phyloP scores from a whole-genome alignment of 2,888 invertebrate genomes.

The Tachina grossa region DNA sequence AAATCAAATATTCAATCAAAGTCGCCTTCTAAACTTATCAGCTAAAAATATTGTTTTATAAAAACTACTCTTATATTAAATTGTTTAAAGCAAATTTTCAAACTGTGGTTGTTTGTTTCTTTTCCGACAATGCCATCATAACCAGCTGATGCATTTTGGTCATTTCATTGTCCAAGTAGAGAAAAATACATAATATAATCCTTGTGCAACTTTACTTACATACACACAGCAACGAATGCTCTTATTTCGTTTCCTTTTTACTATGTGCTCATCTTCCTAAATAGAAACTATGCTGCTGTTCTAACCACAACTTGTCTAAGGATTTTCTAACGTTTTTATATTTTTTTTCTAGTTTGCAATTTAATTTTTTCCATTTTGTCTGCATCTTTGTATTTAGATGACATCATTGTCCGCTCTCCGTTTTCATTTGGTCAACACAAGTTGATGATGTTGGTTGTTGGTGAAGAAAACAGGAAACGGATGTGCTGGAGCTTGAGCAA shows the following conservation, averaged over 20 bases:
- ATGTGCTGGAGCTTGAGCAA: constrained; percentile 64
- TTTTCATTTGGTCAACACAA: constrained; percentile 65
- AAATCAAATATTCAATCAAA: too few relatives aligned
- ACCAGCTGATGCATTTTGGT: constrained; percentile 68
- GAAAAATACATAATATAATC: constrained; percentile 34
- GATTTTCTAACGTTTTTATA: constrained; percentile 39
- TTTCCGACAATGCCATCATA: constrained; percentile 65
- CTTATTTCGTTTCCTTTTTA: constrained; percentile 25
- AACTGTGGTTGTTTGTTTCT: constrained; percentile 48
- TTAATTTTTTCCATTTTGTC: constrained; percentile 51
- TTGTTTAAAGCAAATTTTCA: constrained; percentile 36
- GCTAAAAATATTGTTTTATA: too few relatives aligned
- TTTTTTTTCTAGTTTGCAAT: constrained; percentile 5
- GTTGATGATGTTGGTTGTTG: constrained; percentile 54
- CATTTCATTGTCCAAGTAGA: constrained; percentile 34
- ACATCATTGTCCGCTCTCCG: constrained; percentile 53
- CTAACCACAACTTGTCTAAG: constrained; percentile 71
- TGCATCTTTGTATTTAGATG: constrained; percentile 50
- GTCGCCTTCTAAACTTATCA: too few relatives aligned
- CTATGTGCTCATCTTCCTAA: background rate
- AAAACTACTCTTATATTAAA: background rate
- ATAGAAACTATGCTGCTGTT: constrained; percentile 59
- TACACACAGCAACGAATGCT: constrained; percentile 23
- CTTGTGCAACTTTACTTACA: constrained; percentile 41
- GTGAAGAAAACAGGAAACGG: constrained; percentile 69